Evolutionary conservation across 1,140 invertebrate species (phyloP).

Genomic region (Drosophila erecta): DNA sequence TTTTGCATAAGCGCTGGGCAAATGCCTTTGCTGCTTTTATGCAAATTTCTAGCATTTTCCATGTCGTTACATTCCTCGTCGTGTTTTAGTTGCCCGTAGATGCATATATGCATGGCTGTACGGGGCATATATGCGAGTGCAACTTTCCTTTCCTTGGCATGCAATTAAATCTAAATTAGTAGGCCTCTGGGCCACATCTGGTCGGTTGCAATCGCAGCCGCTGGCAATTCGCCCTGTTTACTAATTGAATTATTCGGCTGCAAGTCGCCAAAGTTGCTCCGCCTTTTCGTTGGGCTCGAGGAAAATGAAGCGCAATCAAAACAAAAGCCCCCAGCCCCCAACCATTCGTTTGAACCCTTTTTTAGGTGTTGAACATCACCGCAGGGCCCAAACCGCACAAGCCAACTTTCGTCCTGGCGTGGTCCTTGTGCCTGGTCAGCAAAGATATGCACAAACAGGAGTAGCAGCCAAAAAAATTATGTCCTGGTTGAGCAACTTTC

Average conservation of each 20-base stretch:
- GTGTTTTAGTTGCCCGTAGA: conserved; percentile 49
- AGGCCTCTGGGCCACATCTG: conserved; percentile 66
- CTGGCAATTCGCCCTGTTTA: conserved; percentile 52
- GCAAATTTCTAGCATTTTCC: conserved; percentile 78
- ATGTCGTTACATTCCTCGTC: conserved; percentile 78
- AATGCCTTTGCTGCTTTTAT: conserved; percentile 82
- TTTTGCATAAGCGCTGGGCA: conserved; percentile 80
- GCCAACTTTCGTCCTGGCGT: conserved; percentile 53
- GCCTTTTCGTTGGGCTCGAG: background rate
- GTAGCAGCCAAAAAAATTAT: conserved; percentile 25
- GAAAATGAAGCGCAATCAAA: conserved; percentile 57
- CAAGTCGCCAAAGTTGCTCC: conserved; percentile 57
- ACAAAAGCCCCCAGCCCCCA: conserved; percentile 17
- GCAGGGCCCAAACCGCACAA: conserved; percentile 64
- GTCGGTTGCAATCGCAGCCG: conserved; percentile 29
- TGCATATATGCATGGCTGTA: conserved; percentile 35
- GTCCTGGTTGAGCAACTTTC: conserved; percentile 69
- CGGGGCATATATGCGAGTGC: conserved; percentile 2
- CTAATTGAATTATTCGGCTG: conserved; percentile 78
- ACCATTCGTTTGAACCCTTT: conserved; percentile 27
- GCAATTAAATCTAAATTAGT: conserved; percentile 83
- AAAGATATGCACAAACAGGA: conserved; percentile 76
- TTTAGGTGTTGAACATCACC: conserved; percentile 80
- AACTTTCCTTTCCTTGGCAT: conserved; percentile 54
- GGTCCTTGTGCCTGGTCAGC: conserved; percentile 64